Percentiles rank a stretch among this genome's conserved stretches.
Evolutionary conservation across 1,140 invertebrate species (phyloP).

Genomic region (Lepidotrigona ventralis): DNA sequence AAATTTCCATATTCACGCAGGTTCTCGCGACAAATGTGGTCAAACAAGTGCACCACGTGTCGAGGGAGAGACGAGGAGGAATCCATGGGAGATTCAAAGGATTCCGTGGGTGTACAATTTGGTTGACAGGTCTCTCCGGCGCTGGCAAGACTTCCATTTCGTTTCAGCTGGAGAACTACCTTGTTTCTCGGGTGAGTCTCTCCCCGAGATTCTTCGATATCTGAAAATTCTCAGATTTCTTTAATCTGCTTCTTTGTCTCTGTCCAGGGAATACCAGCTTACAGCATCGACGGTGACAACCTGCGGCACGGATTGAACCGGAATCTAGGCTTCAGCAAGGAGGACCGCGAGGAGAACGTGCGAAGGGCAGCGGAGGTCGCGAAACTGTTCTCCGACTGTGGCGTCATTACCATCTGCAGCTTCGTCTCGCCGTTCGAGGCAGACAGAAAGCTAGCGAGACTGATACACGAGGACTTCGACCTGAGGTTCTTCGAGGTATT

Average conservation of each 20-base stretch:
- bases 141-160: slow-evolving; percentile 99
- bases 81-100: slow-evolving; percentile 91
- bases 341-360: slow-evolving; percentile 98
- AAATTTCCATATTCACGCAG: slow-evolving; percentile 9
- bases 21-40: slow-evolving; percentile 89
- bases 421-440: slow-evolving; percentile 98
- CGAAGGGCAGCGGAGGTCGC: slow-evolving; percentile 96
- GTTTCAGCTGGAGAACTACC: slow-evolving; percentile 81
- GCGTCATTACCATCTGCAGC: slow-evolving; percentile 95
- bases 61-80: slow-evolving; percentile 93
- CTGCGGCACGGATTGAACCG: slow-evolving; percentile 96
- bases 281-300: slow-evolving; percentile 98
- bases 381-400: slow-evolving; percentile 97
- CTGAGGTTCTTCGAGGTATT: slow-evolving; percentile 97
- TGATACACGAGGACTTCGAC: slow-evolving; percentile 91
- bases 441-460: slow-evolving; percentile 91
- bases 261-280: slow-evolving; percentile 83
- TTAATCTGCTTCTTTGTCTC: no score
- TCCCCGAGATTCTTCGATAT: no score
- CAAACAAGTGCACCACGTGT: slow-evolving; percentile 96
- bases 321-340: slow-evolving; percentile 94
- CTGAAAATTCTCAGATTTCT: no score
- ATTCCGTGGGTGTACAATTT: slow-evolving; percentile 97
- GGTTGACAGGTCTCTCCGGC: slow-evolving; percentile 98
- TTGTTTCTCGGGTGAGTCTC: slow-evolving; percentile 63